Evolutionary conservation across 2,888 invertebrate species (phyloP), one percentile per base, ranked within the genome.

Genomic region (Syrphus vitripennis): DNA sequence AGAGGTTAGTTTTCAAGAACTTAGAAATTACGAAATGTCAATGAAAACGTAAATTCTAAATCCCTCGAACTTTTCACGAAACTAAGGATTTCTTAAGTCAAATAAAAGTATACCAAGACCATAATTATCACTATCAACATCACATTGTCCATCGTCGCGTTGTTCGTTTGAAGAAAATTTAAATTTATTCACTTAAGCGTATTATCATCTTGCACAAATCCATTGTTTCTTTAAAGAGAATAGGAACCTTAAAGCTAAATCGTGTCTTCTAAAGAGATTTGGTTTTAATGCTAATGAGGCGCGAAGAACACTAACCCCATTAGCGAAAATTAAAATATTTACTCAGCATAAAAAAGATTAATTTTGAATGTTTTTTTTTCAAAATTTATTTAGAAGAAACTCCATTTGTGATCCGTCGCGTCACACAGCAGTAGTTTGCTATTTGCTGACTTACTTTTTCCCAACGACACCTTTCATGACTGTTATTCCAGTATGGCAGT

Each of bases 241-340:
- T 3, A 42, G n/a, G 16, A 61, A 10, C 26, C 3, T 26, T 19
- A 1, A 40, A 70, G 61, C 75, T 34, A 57, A 83, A 83, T 70
- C 40, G 10, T 34, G 79, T 40, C 70, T 65, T 65, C 69, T 40
- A 42, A 26, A 10, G 65, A 42, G 79, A 75, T 74, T 72, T 75
- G 65, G 59, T 79, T 75, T 70, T 70, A 63, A 79, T 79, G 79
- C 48, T 55, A 50, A 70, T 75, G 61, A 55, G 31, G 48, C 42
- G 74, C 59, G 34, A 21, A 34, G 2, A 34, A 34, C 59, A 59
- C 59, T 65, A 53, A 70, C 42, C 24, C 77, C 69, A 26, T 55
- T 65, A 53, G 50, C 19, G 40, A 55, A 76, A 77, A 77, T 83
- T 78, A 83, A 78, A 83, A 79, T 75, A 79, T 79, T 83, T 79